Conservation (phyloP, 1,140 invertebrate species). For the honey bee (Apis mellifera) region Amel_HAv3.1 CM009931.2:22678501-22679000, state of each 20-base stretch:
- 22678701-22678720: background rate
- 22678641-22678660: conserved; percentile 27
- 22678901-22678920: conserved; percentile 79
- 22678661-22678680: background rate
- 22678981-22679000: conserved; percentile 57
- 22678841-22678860: conserved; percentile 82
- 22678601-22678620: background rate
- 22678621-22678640: background rate
- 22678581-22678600: too few relatives aligned
- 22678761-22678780: conserved; percentile 78
- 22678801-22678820: conserved; percentile 81
- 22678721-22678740: background rate
- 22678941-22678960: conserved; percentile 80
- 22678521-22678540: too few relatives aligned
- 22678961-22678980: conserved; percentile 77
- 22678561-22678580: too few relatives aligned
- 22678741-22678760: conserved; percentile 70
- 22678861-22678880: conserved; percentile 79
- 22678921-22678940: conserved; percentile 78
- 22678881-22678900: conserved; percentile 81
- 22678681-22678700: background rate
- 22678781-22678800: conserved; percentile 82
- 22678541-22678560: too few relatives aligned
- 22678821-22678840: conserved; percentile 82
- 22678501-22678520: too few relatives aligned